Percentiles rank a stretch among this genome's conserved stretches.
phyloP scores from a whole-genome alignment of 2,797 vertebrate species.

The Catharus ustulatus region DNA sequence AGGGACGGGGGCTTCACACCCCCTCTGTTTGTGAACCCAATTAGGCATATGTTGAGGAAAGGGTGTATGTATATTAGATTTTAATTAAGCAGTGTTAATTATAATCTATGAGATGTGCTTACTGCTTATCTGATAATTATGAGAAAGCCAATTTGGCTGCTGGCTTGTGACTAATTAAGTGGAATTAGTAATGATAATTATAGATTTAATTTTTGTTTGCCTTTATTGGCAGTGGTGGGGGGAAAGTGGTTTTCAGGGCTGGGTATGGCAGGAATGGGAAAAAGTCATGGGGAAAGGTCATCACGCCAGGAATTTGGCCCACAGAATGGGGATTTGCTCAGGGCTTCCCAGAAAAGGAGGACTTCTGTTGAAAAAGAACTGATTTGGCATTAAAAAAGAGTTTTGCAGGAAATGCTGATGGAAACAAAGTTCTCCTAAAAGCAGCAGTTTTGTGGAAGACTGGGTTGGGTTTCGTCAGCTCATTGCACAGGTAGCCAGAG shows the following conservation, averaged over 20 bases:
- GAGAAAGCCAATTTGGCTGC: slow-evolving; percentile 86
- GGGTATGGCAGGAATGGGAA: neutral
- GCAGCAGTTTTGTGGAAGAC: accelerated
- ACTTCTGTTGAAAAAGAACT: accelerated
- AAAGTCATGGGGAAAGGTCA: neutral
- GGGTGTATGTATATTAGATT: slow-evolving; percentile 83
- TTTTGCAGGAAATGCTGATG: neutral
- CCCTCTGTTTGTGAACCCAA: slow-evolving; percentile 72
- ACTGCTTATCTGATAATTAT: slow-evolving; percentile 87
- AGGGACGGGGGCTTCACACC: slow-evolving; percentile 42
- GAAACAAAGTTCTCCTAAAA: neutral
- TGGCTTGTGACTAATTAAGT: slow-evolving; percentile 87
- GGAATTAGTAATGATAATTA: slow-evolving; percentile 87
- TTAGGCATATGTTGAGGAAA: slow-evolving; percentile 78
- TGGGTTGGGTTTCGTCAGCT: neutral
- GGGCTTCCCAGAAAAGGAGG: neutral
- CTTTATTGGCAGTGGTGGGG: slow-evolving; percentile 68
- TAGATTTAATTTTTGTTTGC: slow-evolving; percentile 82
- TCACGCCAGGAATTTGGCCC: accelerated
- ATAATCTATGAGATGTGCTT: slow-evolving; percentile 86
- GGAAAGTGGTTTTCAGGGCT: slow-evolving; percentile 28
- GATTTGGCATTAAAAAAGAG: neutral
- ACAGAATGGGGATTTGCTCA: accelerated
- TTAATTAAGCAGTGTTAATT: slow-evolving; percentile 88
- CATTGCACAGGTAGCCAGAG: accelerated